Base-by-base conservation (phyloP, 1,140 invertebrate species). In the Drosophila azteca region DNA sequence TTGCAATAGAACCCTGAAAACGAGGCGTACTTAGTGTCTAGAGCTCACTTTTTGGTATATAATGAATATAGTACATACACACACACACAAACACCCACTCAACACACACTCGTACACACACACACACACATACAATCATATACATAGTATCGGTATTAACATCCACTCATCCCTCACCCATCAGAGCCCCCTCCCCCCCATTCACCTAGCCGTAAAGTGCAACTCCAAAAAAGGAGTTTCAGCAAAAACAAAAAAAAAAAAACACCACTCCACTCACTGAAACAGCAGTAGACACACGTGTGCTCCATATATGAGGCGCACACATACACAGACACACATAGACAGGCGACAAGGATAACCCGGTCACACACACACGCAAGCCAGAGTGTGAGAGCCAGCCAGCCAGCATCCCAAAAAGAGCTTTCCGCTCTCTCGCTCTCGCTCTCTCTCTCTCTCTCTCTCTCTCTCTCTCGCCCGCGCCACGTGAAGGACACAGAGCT, bases 331-430 rank as follows among this genome's bases (percentile, higher is more conserved):
- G 49, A 73, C 57, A 53, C 53, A 73, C 26, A 53, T 50, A 29
- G 39, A 48, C 20, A 39, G 51, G 51, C 51, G 29, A 49, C 71
- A 74, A 74, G 70, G 71, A 74, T 74, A 74, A 74, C 71, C 71
- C 71, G 71, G 71, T 74, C 71, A 74, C 70, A 74, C 70, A 65
- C 70, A 73, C 69, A 63, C 20, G 69, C 50, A 35, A 39, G 17
- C 6, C 22, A 73, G 69, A 73, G 60, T 64, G 41, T 64, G 70
- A 59, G 70, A 31, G 44, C 20, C 71, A 74, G 71, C 71, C 71
- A 74, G 58, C 70, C 29, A 31, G 31, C 60, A 60, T 57, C 35
- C 35, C 11, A 13, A 39, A 39, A 39, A 5, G 60, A 45, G 51
- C 39, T 24, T 46, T 64, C 26, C 49, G 15, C 41, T 41, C 24